Conservation (phyloP, 2,113 vertebrate species). For the Poeciliopsis occidentalis region DNA sequence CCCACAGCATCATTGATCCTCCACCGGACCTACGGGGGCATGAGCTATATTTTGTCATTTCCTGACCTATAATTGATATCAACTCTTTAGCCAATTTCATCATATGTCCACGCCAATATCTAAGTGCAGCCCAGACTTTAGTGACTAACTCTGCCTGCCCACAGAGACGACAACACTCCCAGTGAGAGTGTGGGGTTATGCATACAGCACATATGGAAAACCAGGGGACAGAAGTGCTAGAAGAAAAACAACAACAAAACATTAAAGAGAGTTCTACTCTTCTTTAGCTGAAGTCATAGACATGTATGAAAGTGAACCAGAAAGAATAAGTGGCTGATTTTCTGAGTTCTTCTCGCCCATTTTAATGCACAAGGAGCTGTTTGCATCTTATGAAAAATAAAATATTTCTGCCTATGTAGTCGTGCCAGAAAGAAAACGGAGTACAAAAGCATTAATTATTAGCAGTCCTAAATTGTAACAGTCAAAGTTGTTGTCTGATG, state of each 20-base stretch:
- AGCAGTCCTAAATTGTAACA: background rate
- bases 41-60: too few species aligned
- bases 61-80: background rate
- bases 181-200: background rate
- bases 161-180: background rate
- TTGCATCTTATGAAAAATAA: background rate
- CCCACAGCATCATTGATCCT: too few species aligned
- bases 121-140: background rate
- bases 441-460: too few species aligned
- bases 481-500: background rate
- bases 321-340: background rate
- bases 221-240: background rate
- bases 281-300: background rate
- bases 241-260: background rate
- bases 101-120: background rate
- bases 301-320: background rate
- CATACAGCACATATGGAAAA: background rate
- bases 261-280: background rate
- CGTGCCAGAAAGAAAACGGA: too few species aligned
- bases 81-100: background rate
- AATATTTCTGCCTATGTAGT: background rate
- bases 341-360: background rate
- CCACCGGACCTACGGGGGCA: too few species aligned
- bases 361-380: background rate
- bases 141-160: background rate